Base-by-base conservation (phyloP, 2,888 invertebrate genomes). In the Oeneis ivallda region DNA sequence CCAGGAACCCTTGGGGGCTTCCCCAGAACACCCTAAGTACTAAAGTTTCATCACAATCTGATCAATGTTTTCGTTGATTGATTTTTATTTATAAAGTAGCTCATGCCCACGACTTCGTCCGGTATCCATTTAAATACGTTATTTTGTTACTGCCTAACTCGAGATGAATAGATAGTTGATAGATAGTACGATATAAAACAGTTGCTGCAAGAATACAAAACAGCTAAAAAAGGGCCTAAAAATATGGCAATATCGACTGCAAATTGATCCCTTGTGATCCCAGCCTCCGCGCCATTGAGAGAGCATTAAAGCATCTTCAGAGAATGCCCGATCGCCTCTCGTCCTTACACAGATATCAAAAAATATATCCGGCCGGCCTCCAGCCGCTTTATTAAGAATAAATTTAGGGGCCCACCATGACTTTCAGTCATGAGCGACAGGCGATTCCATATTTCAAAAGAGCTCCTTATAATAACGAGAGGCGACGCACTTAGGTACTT, bases 311-410 rank as follows among this genome's bases (percentile, higher is more conserved):
- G 66, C 69, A 57, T 81, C 81, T 82, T 77, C 74, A 78, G 81
- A 80, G 83, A 84, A 83, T 83, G 77, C 80, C 78, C 78, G 79
- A 10, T 13, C 13, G 54, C 17, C n/a, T 15, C 34, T 34, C 39
- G 13, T 17, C 39, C 76, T 82, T 13, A 26, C 61, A 26, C 62
- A 87, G 85, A 87, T 89, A 89, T 89, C 85, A 81, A 89, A 91
- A 87, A 89, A 89, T 84, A 89, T 86, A 86, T 80, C 80, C 85
- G 84, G 80, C 82, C 87, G 75, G 74, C 75, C 74, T 85, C 83
- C 82, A 83, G 74, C 79, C 86, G 88, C 89, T 91, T 91, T 91
- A 91, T 91, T 91, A 91, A 89, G 91, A 90, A 91, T 91, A 91
- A 89, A 91, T 91, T 91, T 90, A 85, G 87, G 86, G 84, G 80